Percentiles rank a stretch among this genome's conserved stretches.
Conservation (phyloP, 2,888 invertebrate genomes). For the Acronicta aceris region DNA sequence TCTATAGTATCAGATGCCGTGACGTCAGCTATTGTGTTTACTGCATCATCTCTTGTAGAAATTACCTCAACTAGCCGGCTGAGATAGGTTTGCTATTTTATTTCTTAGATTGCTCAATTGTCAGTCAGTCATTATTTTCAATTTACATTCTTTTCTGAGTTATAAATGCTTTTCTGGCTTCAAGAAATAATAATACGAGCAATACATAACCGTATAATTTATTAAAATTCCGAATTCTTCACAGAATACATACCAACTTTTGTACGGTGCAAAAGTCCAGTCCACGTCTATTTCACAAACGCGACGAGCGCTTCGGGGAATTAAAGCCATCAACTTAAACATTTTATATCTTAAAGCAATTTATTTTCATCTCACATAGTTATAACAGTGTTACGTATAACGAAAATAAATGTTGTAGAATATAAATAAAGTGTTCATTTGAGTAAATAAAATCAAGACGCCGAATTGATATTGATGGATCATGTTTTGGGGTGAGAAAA, state of each 20-base stretch:
- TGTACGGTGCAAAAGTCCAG: too few species aligned
- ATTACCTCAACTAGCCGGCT: conserved; percentile 19
- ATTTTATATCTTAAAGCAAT: conserved; percentile 36
- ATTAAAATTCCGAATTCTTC: too few species aligned
- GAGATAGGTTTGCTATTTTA: conserved; percentile 29
- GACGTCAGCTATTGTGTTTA: conserved; percentile 45
- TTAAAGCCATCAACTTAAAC: conserved; percentile 30
- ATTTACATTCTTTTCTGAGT: too few species aligned
- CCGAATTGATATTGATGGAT: conserved; percentile 53
- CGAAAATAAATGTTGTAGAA: conserved; percentile 29
- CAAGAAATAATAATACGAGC: too few species aligned
- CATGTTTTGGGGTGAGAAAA: conserved; percentile 27
- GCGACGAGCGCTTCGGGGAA: conserved; percentile 24
- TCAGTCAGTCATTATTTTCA: too few species aligned
- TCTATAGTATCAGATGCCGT: conserved; percentile 68
- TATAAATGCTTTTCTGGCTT: background rate
- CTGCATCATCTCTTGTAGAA: conserved; percentile 25
- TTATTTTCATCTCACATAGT: conserved; percentile 21
- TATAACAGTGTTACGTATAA: conserved; percentile 18
- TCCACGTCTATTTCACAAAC: conserved; percentile 3
- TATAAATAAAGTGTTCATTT: conserved; percentile 35
- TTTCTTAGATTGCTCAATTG: background rate
- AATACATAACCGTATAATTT: too few species aligned
- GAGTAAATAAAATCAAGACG: conserved; percentile 37
- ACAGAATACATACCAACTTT: too few species aligned